A percentile compares a stretch with the other conserved stretches of the same genome.
phyloP scores from a whole-genome alignment of 2,797 vertebrate species.

The Cottoperca gobio region DNA sequence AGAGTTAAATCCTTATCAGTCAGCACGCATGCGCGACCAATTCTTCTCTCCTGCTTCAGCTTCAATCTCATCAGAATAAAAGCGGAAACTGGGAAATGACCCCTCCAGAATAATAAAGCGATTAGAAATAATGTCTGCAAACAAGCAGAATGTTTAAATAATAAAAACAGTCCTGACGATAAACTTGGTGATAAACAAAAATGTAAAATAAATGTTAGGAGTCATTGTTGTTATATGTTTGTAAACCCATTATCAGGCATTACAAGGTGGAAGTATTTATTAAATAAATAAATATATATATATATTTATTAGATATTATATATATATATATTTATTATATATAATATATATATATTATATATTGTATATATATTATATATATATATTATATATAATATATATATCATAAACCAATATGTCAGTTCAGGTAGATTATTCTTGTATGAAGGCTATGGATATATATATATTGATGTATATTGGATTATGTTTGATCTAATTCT shows the following conservation, averaged over 20 bases:
- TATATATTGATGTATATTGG: too few species aligned
- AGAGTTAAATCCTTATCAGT: constrained; percentile 54
- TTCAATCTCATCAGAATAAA: background rate
- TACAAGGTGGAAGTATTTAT: constrained; percentile 2
- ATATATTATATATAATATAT: too few species aligned
- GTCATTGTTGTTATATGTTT: background rate
- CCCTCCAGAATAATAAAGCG: constrained; percentile 27
- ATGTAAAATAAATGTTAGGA: rapidly evolving
- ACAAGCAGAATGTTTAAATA: background rate
- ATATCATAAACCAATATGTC: too few species aligned
- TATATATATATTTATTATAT: too few species aligned
- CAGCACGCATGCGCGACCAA: constrained; percentile 66
- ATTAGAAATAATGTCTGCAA: background rate
- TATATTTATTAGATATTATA: too few species aligned
- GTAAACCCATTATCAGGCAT: rapidly evolving
- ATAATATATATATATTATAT: too few species aligned
- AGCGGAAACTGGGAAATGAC: background rate
- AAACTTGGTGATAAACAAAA: background rate
- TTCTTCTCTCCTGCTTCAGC: background rate
- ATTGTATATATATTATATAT: too few species aligned
- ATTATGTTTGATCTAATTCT: constrained; percentile 6
- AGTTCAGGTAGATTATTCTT: background rate
- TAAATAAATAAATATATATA: too few species aligned
- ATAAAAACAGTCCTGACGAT: rapidly evolving
- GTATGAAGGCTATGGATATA: background rate